Base-by-base conservation (phyloP, 2,797 vertebrate species). In the Leptoclinus maculatus region DNA sequence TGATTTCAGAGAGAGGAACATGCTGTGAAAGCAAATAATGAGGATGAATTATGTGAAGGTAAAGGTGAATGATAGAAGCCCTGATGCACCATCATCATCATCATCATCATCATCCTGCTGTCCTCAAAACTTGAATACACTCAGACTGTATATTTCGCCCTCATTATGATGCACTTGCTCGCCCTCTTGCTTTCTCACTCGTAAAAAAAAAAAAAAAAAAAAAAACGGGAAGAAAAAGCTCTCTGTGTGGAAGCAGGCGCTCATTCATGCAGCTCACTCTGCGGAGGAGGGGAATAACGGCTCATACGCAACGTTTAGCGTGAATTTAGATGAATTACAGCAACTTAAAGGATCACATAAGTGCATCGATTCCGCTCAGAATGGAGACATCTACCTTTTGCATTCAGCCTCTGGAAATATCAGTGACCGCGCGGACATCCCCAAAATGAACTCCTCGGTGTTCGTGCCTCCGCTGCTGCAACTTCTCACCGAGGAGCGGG, bases 131-230 rank as follows among this genome's bases (percentile, higher is more conserved):
- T 82, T 79, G 58, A 77, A 73, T 36, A 21, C 66, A 62, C 69
- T 66, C 74, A 58, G 41, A 74, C 78, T 77, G 78, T 78, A 77
- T 75, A 57, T 70, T 62, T 78, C 51, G 60, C 27, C 76, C 83
- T 86, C 83, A 89, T 88, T 89, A 43, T 27, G 79, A 87, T 83
- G 88, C 89, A 84, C 87, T 85, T 76, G 81, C 83, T 86, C 88
- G 73, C 77, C 84, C 89, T 85, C 80, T 77, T 62, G 65, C 89
- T 88, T 49, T 81, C 88, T 87, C 87, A 77, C 90, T 83, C 34
- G 16, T 11, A 23, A 14, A 58, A 56, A 71, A 62, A 17, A 69
- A 62, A 43, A 72, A 45, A 71, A 74, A 58, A 69, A 66, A 54
- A 49, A 72, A 67, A 41, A 8, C 7, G 21, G 58, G 59, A 78